Conservation (phyloP, 1,140 invertebrate genomes). For the Heliconius hermathena region DNA sequence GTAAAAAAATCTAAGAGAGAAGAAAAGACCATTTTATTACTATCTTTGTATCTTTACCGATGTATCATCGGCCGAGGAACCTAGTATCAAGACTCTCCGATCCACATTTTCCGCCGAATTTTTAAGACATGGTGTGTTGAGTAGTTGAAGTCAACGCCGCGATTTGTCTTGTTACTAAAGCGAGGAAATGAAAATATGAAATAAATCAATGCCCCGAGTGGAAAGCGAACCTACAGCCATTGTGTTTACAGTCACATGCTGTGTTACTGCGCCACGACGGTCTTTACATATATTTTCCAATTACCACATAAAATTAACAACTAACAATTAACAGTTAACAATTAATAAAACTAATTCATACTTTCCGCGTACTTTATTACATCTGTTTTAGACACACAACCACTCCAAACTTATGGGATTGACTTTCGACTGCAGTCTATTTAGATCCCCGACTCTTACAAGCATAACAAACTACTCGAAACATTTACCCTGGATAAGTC, state of each 20-base stretch:
- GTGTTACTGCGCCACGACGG: not conserved
- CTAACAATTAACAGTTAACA: too few relatives aligned
- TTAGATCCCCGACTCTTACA: slow-evolving; percentile 22
- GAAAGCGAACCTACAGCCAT: not conserved
- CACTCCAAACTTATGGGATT: slow-evolving; percentile 16
- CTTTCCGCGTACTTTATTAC: not conserved
- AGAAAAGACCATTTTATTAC: not conserved
- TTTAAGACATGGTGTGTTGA: too few relatives aligned
- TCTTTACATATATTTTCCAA: not conserved
- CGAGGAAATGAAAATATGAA: not conserved
- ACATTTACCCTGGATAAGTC: slow-evolving; percentile 25
- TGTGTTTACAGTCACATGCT: not conserved
- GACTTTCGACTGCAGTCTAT: slow-evolving; percentile 20
- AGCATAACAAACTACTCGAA: slow-evolving; percentile 29
- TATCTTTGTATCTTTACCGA: too few relatives aligned
- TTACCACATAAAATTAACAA: too few relatives aligned
- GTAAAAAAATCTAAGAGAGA: not conserved
- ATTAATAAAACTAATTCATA: not conserved
- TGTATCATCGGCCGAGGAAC: too few relatives aligned
- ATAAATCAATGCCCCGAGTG: not conserved
- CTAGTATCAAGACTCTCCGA: too few relatives aligned
- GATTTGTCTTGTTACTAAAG: too few relatives aligned
- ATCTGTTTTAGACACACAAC: slow-evolving; percentile 16
- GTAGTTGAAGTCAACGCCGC: too few relatives aligned
- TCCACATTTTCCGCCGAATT: too few relatives aligned